Conservation (phyloP, 2,888 invertebrate species). For the Selenia dentaria region DNA sequence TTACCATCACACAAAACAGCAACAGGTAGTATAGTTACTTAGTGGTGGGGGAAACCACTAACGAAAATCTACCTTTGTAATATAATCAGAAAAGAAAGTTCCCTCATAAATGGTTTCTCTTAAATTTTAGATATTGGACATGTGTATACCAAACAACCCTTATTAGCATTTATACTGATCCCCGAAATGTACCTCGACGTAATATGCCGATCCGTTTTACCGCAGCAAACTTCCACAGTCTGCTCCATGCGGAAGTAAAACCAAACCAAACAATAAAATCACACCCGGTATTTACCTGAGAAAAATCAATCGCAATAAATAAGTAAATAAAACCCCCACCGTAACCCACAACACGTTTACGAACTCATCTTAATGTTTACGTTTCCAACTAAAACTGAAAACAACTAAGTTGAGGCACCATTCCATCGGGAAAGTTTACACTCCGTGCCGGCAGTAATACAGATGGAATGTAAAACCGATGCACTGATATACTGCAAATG, state of each 20-base stretch:
- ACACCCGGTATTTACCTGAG: conserved; percentile 17
- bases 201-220: conserved; percentile 20
- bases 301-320: conserved; percentile 39
- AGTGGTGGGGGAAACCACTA: no score
- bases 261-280: conserved; percentile 21
- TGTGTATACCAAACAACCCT: not conserved
- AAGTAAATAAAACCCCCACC: conserved; percentile 35
- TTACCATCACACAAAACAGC: no score
- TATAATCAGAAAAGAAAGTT: no score
- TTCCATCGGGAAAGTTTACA: conserved; percentile 47
- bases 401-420: conserved; percentile 51
- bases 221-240: conserved; percentile 5
- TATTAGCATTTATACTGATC: not conserved
- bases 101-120: not conserved
- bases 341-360: conserved; percentile 36
- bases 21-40: no score
- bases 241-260: conserved; percentile 16
- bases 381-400: conserved; percentile 46
- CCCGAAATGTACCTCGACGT: conserved; percentile 6
- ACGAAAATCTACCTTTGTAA: no score
- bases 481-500: conserved; percentile 38
- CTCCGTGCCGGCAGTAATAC: conserved; percentile 44
- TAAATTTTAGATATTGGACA: not conserved
- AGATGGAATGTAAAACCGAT: conserved; percentile 50
- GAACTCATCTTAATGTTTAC: conserved; percentile 37